These are phyloP conservation scores for Oryzias curvinotus DNA, from an alignment of 2,113 vertebrate species.

Conservation along the genomic window DNA sequence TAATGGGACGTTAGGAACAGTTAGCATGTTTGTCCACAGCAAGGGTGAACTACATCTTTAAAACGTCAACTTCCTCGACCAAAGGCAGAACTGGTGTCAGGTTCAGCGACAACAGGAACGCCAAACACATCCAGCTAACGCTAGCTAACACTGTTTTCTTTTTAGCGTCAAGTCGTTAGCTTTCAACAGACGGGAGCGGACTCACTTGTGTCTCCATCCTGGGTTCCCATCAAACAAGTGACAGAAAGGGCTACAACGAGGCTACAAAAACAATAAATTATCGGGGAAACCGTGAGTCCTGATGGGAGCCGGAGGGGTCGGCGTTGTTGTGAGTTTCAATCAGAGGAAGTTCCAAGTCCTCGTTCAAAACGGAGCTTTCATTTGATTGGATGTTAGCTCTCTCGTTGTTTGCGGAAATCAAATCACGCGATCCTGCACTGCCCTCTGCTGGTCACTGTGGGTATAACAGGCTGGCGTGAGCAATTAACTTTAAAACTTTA, in stretches of 20 bases:
- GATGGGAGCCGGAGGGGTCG: background rate
- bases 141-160: slow-evolving; percentile 28
- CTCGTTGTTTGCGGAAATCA: slow-evolving; percentile 73
- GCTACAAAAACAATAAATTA: slow-evolving; percentile 9
- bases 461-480: background rate
- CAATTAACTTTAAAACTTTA: too few relatives aligned
- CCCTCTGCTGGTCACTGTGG: slow-evolving; percentile 37
- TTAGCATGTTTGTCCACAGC: too few relatives aligned
- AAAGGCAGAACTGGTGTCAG: background rate
- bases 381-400: slow-evolving; percentile 72
- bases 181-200: background rate
- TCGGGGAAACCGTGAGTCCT: background rate
- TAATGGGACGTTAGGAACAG: too few relatives aligned
- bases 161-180: slow-evolving; percentile 58
- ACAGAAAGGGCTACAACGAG: slow-evolving; percentile 4
- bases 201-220: slow-evolving; percentile 77
- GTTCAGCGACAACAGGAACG: background rate
- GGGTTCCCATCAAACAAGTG: slow-evolving; percentile 76
- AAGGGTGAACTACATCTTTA: fast-evolving
- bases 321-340: slow-evolving; percentile 28
- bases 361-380: slow-evolving; percentile 67
- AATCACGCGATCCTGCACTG: background rate
- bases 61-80: background rate
- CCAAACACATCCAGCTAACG: slow-evolving; percentile 3
- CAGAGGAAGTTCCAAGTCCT: slow-evolving; percentile 32